These are phyloP conservation scores for Valencia hispanica DNA, from an alignment of 2,797 vertebrate genomes.

Conservation along the genomic window DNA sequence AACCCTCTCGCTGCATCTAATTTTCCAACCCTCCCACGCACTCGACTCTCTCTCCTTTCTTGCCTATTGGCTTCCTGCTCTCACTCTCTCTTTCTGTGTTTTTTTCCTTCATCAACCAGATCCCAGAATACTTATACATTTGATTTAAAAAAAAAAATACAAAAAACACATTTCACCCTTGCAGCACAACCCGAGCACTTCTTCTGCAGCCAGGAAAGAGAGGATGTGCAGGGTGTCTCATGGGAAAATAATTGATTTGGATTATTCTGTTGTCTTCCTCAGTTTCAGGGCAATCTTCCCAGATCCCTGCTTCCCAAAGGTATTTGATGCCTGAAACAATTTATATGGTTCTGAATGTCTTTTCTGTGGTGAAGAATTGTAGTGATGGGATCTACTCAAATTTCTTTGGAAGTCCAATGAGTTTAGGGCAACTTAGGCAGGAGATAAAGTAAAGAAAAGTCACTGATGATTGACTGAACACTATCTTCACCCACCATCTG, in stretches of 20 bases:
- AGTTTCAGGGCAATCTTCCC: slow-evolving; percentile 37
- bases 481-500: slow-evolving; percentile 20
- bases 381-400: slow-evolving; percentile 6
- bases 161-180: slow-evolving; percentile 20
- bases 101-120: slow-evolving; percentile 23
- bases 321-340: slow-evolving; percentile 43
- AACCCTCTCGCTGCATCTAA: slow-evolving; percentile 53
- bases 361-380: slow-evolving; percentile 8
- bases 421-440: neutral
- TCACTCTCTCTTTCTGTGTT: slow-evolving; percentile 22
- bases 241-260: slow-evolving; percentile 23
- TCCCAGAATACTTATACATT: slow-evolving; percentile 44
- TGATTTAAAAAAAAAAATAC: neutral
- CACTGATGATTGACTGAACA: neutral
- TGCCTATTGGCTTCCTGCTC: slow-evolving; percentile 25
- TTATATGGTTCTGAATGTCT: slow-evolving; percentile 42
- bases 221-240: slow-evolving; percentile 36
- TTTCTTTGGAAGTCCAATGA: neutral
- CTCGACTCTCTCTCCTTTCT: slow-evolving; percentile 30
- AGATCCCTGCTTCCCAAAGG: slow-evolving; percentile 37
- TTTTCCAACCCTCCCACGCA: slow-evolving; percentile 60
- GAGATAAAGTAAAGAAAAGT: slow-evolving; percentile 1
- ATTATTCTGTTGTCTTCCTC: slow-evolving; percentile 29
- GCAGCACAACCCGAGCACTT: slow-evolving; percentile 33
- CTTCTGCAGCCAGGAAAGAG: slow-evolving; percentile 37